Conservation (phyloP, 2,888 invertebrate genomes). For the Pandemis cinnamomeana region DNA sequence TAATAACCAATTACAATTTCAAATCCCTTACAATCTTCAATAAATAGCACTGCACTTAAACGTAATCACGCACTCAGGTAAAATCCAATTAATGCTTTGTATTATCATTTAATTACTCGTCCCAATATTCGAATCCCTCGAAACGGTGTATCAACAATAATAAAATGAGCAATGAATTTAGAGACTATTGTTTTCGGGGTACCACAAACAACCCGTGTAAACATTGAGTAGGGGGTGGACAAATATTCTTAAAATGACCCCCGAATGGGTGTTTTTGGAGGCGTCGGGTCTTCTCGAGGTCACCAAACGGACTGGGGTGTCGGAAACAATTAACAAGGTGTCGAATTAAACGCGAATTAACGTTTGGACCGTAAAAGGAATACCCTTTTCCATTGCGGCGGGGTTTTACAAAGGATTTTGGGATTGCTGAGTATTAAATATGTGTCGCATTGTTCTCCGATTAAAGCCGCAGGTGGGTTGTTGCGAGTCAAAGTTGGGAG, state of each 20-base stretch:
- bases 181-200: constrained; percentile 84
- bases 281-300: constrained; percentile 72
- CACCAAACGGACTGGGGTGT: constrained; percentile 78
- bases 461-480: constrained; percentile 65
- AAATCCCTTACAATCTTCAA: constrained; percentile 50
- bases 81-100: constrained; percentile 82
- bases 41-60: constrained; percentile 61
- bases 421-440: constrained; percentile 83
- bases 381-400: constrained; percentile 82
- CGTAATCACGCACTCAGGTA: constrained; percentile 70
- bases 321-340: constrained; percentile 85
- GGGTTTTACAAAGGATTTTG: constrained; percentile 80
- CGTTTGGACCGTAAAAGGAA: constrained; percentile 81
- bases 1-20: constrained; percentile 44
- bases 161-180: constrained; percentile 84
- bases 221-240: constrained; percentile 73
- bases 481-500: constrained; percentile 58
- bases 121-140: constrained; percentile 83
- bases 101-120: constrained; percentile 84
- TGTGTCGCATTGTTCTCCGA: constrained; percentile 78
- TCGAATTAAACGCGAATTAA: constrained; percentile 85
- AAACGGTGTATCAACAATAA: constrained; percentile 84
- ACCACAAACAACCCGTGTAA: constrained; percentile 83
- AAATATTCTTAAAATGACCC: constrained; percentile 84
- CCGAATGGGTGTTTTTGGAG: constrained; percentile 62